Percentiles rank a stretch among this genome's conserved stretches.
Conservation (phyloP, 2,888 invertebrate species). For the Heteropelma amictum region DNA sequence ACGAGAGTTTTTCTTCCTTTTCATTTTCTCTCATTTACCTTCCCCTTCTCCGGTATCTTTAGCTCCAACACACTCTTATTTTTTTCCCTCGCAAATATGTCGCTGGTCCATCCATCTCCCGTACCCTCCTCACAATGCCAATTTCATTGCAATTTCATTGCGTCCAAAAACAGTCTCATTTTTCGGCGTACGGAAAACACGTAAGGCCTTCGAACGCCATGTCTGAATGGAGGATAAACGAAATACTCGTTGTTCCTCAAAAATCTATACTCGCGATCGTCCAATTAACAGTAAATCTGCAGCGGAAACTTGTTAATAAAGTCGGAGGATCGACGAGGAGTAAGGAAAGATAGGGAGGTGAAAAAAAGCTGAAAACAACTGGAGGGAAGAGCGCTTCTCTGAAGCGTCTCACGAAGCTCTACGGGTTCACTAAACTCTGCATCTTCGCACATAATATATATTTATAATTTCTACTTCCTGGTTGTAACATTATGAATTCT, state of each 20-base stretch:
- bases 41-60: conserved; percentile 22
- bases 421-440: conserved; percentile 51
- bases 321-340: neutral
- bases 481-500: conserved; percentile 40
- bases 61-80: conserved; percentile 9
- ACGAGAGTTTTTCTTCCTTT: conserved; percentile 25
- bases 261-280: neutral
- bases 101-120: conserved; percentile 48
- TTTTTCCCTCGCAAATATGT: conserved; percentile 21
- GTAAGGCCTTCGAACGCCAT: no score
- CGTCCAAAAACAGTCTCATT: no score
- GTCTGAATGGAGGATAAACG: neutral
- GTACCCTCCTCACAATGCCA: conserved; percentile 47
- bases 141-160: no score
- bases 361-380: no score
- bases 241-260: neutral
- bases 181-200: no score
- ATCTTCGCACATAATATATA: conserved; percentile 29
- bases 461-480: conserved; percentile 52
- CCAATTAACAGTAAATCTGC: conserved; percentile 20
- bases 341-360: no score
- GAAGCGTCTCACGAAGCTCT: neutral
- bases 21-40: conserved; percentile 1
- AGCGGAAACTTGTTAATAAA: conserved; percentile 30
- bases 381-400: conserved; percentile 4